These are phyloP conservation scores for Diorhabda sublineata DNA, from an alignment of 1,140 invertebrate genomes.

Conservation along the genomic window DNA sequence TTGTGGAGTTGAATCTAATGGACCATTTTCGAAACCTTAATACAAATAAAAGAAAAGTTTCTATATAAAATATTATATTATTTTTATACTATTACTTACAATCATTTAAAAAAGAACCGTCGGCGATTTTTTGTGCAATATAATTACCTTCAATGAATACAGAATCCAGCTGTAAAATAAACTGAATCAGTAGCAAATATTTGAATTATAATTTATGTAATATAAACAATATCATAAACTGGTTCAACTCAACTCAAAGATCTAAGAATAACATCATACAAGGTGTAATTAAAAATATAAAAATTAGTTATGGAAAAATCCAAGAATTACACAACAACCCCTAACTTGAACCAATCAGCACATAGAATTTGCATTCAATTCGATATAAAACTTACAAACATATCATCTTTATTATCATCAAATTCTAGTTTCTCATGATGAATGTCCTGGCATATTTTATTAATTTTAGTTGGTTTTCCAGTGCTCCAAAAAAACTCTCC, in stretches of 20 bases:
- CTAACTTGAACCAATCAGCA: too few relatives aligned
- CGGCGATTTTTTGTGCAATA: conserved; percentile 25
- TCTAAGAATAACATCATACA: not conserved
- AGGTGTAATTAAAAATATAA: not conserved
- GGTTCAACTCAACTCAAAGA: not conserved
- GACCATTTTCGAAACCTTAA: not conserved
- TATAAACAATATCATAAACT: not conserved
- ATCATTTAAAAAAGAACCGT: conserved; percentile 23
- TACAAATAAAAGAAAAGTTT: not conserved
- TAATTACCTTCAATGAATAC: conserved; percentile 27
- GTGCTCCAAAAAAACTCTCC: conserved; percentile 1
- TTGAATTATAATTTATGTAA: not conserved
- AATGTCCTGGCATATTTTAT: not conserved
- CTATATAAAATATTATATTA: not conserved
- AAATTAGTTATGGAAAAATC: not conserved
- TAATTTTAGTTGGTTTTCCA: not conserved
- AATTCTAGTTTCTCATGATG: conserved; percentile 3
- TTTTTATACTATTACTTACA: conserved; percentile 13
- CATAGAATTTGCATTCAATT: too few relatives aligned
- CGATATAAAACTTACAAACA: conserved; percentile 6
- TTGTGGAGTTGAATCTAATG: conserved; percentile 16
- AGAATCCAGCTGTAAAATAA: conserved; percentile 25
- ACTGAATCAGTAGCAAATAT: not conserved
- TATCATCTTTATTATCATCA: conserved; percentile 10
- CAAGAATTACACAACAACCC: not conserved